Evolutionary conservation across 2,113 vertebrate genomes (phyloP).

Genomic region (Rhynchopsitta pachyrhyncha): DNA sequence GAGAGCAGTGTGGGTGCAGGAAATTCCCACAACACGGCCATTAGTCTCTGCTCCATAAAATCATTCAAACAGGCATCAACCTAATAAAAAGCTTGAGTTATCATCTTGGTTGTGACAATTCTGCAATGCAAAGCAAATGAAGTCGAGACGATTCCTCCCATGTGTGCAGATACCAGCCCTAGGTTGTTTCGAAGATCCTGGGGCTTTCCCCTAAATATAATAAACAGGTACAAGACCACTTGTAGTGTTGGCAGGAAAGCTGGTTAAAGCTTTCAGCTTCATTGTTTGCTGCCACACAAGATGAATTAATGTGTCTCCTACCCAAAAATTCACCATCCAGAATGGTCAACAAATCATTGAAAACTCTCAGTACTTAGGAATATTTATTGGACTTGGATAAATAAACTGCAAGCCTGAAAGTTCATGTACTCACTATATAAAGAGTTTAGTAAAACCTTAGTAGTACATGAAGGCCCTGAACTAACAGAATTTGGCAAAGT

Average conservation of each 20-base stretch:
- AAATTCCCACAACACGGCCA: not conserved
- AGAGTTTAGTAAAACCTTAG: not conserved
- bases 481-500: not conserved
- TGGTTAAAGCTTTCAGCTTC: not conserved
- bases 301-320: not conserved
- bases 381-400: not conserved
- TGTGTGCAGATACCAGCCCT: not conserved
- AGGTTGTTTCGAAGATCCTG: not conserved
- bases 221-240: not conserved
- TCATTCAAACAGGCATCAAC: not conserved
- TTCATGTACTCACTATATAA: not conserved
- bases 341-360: not conserved
- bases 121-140: not conserved
- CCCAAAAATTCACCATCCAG: not conserved
- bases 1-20: not conserved
- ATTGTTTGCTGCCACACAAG: not conserved
- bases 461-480: not conserved
- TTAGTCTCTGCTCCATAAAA: not conserved
- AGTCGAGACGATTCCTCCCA: not conserved
- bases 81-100: not conserved
- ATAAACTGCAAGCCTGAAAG: not conserved
- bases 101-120: not conserved
- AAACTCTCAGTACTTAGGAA: not conserved
- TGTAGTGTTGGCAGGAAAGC: not conserved
- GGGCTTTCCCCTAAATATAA: not conserved